Conservation (phyloP, 2,888 invertebrate genomes). For the Dyspetes luteomarginatus region DNA sequence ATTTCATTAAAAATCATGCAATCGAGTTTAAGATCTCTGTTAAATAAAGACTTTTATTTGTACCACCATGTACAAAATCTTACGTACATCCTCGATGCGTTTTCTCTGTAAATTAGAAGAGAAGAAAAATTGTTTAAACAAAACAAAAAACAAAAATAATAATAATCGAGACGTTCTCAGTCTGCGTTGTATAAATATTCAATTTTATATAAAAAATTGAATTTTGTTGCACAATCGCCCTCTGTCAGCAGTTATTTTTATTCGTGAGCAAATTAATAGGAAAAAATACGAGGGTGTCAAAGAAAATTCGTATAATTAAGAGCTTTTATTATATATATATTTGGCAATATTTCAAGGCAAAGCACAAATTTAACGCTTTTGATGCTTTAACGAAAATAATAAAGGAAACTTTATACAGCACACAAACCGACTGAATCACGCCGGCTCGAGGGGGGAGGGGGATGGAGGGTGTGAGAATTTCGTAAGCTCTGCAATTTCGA, state of each 20-base stretch:
- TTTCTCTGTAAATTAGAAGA: constrained; percentile 68
- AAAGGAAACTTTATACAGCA: constrained; percentile 51
- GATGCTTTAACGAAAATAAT: constrained; percentile 50
- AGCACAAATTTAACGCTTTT: constrained; percentile 39
- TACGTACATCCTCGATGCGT: constrained; percentile 71
- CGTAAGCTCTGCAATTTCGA: constrained; percentile 33
- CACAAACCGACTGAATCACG: not conserved
- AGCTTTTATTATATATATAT: not conserved
- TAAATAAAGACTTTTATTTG: constrained; percentile 61
- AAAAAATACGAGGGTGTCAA: constrained; percentile 1
- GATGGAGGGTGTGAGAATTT: not conserved
- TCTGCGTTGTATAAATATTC: constrained; percentile 21
- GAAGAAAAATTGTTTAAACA: no score
- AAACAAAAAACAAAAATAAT: constrained; percentile 47
- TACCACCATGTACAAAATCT: constrained; percentile 60
- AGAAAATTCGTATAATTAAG: constrained; percentile 39
- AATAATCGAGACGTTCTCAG: constrained; percentile 50
- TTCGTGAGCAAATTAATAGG: constrained; percentile 1
- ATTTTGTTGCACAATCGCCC: not conserved
- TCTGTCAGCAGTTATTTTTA: not conserved
- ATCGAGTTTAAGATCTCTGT: constrained; percentile 53
- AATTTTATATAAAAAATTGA: not conserved
- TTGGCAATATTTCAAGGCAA: constrained; percentile 58
- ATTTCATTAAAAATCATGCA: constrained; percentile 38
- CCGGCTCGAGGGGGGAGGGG: not conserved